Evolutionary conservation across 2,888 invertebrate species (phyloP).

Genomic region (Priocnemis perturbator): DNA sequence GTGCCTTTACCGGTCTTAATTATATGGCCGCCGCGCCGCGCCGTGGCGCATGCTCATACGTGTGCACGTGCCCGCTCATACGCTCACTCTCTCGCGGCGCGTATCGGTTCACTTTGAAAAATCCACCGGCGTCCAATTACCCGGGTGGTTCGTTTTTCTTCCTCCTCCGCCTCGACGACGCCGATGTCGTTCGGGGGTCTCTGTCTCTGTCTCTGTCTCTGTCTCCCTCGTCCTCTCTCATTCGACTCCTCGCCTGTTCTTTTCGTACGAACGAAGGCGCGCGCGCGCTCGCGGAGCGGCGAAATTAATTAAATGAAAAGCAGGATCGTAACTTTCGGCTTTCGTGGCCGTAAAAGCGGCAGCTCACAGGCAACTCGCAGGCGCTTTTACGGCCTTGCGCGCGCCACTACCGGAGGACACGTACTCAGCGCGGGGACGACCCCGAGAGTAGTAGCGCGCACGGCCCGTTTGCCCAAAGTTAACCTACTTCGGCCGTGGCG

Average conservation of each 20-base stretch:
- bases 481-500: slow-evolving; percentile 33
- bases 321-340: slow-evolving; percentile 65
- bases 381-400: slow-evolving; percentile 46
- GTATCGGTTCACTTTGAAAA: slow-evolving; percentile 42
- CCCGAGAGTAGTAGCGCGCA: slow-evolving; percentile 19
- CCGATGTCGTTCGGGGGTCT: background rate
- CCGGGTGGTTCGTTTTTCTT: slow-evolving; percentile 46
- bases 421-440: slow-evolving; percentile 17
- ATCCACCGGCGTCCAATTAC: slow-evolving; percentile 52
- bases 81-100: slow-evolving; percentile 7
- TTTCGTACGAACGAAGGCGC: too few species aligned
- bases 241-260: background rate
- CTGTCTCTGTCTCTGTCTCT: background rate
- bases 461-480: slow-evolving; percentile 22
- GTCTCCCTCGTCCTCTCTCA: background rate
- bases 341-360: slow-evolving; percentile 41
- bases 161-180: slow-evolving; percentile 14
- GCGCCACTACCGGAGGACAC: slow-evolving; percentile 26
- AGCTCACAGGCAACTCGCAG: background rate
- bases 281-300: slow-evolving; percentile 32
- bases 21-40: slow-evolving; percentile 28
- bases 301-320: slow-evolving; percentile 66
- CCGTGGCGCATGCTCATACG: too few species aligned
- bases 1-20: slow-evolving; percentile 52
- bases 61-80: too few species aligned